These are phyloP conservation scores for Ptychoptera contaminata DNA, from an alignment of 2,888 invertebrate genomes.

Conservation along the genomic window DNA sequence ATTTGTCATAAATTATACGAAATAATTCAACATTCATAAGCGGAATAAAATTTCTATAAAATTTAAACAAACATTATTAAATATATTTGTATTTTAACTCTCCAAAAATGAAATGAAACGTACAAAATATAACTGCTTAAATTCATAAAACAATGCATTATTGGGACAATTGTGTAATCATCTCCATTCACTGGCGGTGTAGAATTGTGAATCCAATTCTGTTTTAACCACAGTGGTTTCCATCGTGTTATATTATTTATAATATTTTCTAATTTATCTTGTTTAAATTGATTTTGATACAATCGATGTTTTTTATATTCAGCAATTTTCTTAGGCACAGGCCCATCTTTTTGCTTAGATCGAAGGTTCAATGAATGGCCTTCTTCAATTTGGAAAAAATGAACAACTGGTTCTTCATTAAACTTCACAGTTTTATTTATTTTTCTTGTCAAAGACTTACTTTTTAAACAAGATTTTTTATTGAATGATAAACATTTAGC, in stretches of 20 bases:
- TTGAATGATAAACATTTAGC: not conserved
- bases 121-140: conserved; percentile 44
- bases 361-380: not conserved
- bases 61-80: not conserved
- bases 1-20: conserved; percentile 10
- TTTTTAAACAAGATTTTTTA: not conserved
- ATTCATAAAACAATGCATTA: conserved; percentile 37
- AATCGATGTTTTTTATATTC: not conserved
- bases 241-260: conserved; percentile 41
- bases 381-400: not conserved
- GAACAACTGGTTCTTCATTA: not conserved
- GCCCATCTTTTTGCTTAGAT: conserved; percentile 16
- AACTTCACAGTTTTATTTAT: not conserved
- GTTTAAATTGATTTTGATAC: conserved; percentile 13
- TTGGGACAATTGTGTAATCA: conserved; percentile 32
- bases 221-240: conserved; percentile 50
- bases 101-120: too few species aligned
- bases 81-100: not conserved
- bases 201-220: conserved; percentile 29
- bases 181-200: conserved; percentile 40
- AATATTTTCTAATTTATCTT: conserved; percentile 26
- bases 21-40: conserved; percentile 25
- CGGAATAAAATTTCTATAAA: conserved; percentile 15
- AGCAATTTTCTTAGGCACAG: conserved; percentile 13
- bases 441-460: not conserved